These are phyloP conservation scores for Channallabes apus DNA, from an alignment of 2,797 vertebrate genomes.

Conservation along the genomic window DNA sequence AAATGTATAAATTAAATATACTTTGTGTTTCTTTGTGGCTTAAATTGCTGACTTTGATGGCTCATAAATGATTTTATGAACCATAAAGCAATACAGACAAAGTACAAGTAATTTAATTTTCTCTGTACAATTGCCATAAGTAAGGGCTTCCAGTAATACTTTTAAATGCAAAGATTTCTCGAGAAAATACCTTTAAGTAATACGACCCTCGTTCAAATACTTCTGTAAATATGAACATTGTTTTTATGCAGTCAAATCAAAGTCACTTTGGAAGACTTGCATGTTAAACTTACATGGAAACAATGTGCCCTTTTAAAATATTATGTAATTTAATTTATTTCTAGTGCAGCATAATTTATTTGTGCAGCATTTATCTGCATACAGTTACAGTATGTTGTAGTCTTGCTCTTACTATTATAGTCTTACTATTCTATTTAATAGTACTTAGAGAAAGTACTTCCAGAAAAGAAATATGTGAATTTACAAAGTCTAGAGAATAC, in stretches of 20 bases:
- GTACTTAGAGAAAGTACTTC: too few relatives aligned
- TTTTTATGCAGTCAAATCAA: neutral
- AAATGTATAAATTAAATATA: slow-evolving; percentile 35
- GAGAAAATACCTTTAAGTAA: slow-evolving; percentile 37
- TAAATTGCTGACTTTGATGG: slow-evolving; percentile 25
- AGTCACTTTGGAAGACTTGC: neutral
- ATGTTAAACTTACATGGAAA: neutral
- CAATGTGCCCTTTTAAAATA: neutral
- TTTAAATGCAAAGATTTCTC: slow-evolving; percentile 40
- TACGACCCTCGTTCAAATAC: neutral
- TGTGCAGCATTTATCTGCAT: neutral
- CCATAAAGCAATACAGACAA: slow-evolving; percentile 29
- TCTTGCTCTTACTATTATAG: neutral
- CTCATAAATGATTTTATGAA: slow-evolving; percentile 40
- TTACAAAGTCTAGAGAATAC: neutral
- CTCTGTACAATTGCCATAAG: slow-evolving; percentile 30
- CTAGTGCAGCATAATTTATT: neutral
- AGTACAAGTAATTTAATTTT: slow-evolving; percentile 38
- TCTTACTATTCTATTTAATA: neutral
- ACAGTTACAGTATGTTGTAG: neutral
- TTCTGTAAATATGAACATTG: slow-evolving; percentile 2
- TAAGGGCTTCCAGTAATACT: slow-evolving; percentile 49
- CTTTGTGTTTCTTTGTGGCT: slow-evolving; percentile 9
- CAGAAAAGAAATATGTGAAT: neutral
- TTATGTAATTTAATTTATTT: neutral